These are phyloP conservation scores for Drosophila sordidapex DNA, from an alignment of 2,888 invertebrate genomes.

Conservation along the genomic window DNA sequence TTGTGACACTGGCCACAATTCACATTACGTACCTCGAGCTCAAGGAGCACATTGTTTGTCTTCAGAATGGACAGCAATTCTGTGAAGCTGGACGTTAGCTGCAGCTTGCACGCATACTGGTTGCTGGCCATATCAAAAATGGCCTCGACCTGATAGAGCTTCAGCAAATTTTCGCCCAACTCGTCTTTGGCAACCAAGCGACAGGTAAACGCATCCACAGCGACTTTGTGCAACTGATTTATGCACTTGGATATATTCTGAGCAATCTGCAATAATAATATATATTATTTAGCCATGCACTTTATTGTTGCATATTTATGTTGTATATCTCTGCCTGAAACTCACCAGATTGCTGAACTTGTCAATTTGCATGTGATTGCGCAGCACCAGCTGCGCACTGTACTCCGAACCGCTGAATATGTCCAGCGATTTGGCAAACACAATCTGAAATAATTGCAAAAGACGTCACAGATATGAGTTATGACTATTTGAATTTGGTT, in stretches of 20 bases:
- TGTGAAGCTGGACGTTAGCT: constrained; percentile 76
- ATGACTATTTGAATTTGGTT: constrained; percentile 9
- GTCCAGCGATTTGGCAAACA: constrained; percentile 84
- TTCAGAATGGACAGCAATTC: constrained; percentile 82
- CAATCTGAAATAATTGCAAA: constrained; percentile 71
- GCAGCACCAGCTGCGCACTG: constrained; percentile 82
- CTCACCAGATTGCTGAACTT: constrained; percentile 84
- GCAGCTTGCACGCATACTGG: constrained; percentile 83
- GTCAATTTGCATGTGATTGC: constrained; percentile 84
- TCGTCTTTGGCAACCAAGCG: constrained; percentile 80
- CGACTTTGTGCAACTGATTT: constrained; percentile 73
- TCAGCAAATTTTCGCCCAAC: constrained; percentile 74
- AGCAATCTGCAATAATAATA: constrained; percentile 74
- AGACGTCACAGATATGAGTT: constrained; percentile 18
- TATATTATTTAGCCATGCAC: not conserved
- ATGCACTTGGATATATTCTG: constrained; percentile 83
- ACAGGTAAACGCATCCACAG: constrained; percentile 82
- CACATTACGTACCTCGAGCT: constrained; percentile 80
- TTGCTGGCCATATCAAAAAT: constrained; percentile 79
- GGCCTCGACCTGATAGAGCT: constrained; percentile 80
- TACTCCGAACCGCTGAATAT: constrained; percentile 84
- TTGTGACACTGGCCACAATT: not conserved
- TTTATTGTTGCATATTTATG: not conserved
- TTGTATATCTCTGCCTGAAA: constrained; percentile 6
- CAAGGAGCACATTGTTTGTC: constrained; percentile 82